These are phyloP conservation scores for Galaxea fascicularis DNA, from an alignment of 92 coral and sea anemone species.

Conservation along the genomic window DNA sequence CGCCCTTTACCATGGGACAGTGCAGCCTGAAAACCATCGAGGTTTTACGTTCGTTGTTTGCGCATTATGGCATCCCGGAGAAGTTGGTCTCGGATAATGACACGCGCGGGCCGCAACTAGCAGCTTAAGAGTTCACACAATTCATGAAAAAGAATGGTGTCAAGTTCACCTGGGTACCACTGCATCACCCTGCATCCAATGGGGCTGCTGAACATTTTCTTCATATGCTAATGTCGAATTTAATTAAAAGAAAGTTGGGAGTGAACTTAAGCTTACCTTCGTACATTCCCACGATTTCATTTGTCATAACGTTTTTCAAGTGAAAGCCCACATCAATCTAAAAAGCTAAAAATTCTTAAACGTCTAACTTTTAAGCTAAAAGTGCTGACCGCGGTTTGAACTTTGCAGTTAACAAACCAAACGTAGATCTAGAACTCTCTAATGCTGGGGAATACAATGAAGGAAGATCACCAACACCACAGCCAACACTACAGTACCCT, in stretches of 20 bases:
- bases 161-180: constrained; percentile 47
- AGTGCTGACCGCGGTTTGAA: too few relatives aligned
- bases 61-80: constrained; percentile 41
- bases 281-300: too few relatives aligned
- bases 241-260: constrained; percentile 28
- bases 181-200: constrained; percentile 61
- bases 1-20: too few relatives aligned
- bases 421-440: too few relatives aligned
- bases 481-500: constrained; percentile 4
- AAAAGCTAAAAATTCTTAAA: too few relatives aligned
- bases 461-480: neutral
- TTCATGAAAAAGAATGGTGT: constrained; percentile 26
- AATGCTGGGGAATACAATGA: neutral
- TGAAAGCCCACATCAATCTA: too few relatives aligned
- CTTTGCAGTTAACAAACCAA: too few relatives aligned
- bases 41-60: constrained; percentile 19
- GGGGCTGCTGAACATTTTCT: constrained; percentile 59
- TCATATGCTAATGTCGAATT: constrained; percentile 32
- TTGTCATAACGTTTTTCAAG: too few relatives aligned
- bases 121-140: neutral
- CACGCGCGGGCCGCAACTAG: constrained; percentile 23
- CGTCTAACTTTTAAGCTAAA: constrained; percentile 4
- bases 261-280: constrained; percentile 1
- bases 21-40: constrained; percentile 39
- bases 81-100: constrained; percentile 45